Evolutionary conservation across 1,140 invertebrate species (phyloP), one percentile per base, ranked within the genome.

Genomic region (Drosophila watanabei): DNA sequence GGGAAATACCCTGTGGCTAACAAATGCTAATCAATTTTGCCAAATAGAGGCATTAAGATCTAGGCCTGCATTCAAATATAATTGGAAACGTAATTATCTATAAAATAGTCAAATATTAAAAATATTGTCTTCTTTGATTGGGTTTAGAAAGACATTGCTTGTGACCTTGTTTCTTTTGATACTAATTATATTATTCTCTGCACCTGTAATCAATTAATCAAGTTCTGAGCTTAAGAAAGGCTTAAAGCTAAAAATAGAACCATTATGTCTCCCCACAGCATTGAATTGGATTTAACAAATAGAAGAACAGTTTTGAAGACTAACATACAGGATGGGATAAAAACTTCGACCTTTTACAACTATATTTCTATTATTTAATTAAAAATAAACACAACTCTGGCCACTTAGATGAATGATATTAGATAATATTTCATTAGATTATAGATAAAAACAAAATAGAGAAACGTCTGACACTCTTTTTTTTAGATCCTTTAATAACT

Each of bases 1-100:
- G 35, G 28, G 16, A 56, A 13, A 64, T 56, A 56, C 72, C 49
- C 70, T 73, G 8, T 30, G 20, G 10, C 16, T 9, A 24, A 24
- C 0, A 37, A 56, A 16, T 37, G 18, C 20, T 37, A 39, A 56
- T 37, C 33, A 56, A 56, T 14, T n/a, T n/a, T 37, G 4, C 20
- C n/a, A 33, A 52, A 24, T 37, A 11, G 2, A 37, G 18, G 54
- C 18, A 37, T 56, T 56, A 28, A 16, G 14, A 14, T 9, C 5
- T 56, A 4, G 11, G 28, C 2, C 49, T 51, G 28, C 28, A 10
- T n/a, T 51, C 3, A 32, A 52, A 13, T 52, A 52, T 52, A 13
- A 52, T 33, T 32, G 16, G 10, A 13, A 52, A 32, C 10, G 4
- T 51, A 33, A 52, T 32, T 9, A 52, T 2, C 8, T 2, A 28